Evolutionary conservation across 2,797 vertebrate genomes (phyloP), one percentile per base, ranked within the genome.

Genomic region (Gymnocypris eckloni): DNA sequence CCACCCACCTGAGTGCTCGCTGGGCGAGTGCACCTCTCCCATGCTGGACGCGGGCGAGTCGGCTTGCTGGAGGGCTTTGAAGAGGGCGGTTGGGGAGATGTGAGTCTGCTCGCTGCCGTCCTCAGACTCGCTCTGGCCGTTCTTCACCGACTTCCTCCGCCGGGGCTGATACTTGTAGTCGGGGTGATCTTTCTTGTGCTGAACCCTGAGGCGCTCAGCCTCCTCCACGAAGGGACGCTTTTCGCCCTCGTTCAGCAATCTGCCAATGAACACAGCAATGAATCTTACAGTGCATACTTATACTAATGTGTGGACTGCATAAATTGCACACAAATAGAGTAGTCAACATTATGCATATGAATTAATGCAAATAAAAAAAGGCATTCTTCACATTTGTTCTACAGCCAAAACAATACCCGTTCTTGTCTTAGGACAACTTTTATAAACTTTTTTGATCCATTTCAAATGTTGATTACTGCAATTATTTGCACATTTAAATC

Each of bases 161-260:
- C 98, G 92, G 0, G 98, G 98, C 93, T 99, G 98, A 94, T 99
- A 99, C 86, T 99, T 99, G 95, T 98, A 99, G 92, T 99, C 97
- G 0, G 97, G 97, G 82, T 99, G 98, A 91, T 99, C 98, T 89
- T 98, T 99, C 95, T 99, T 99, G 95, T 99, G 98, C 92, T 99
- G 98, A 88, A 99, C 97, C 59, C 98, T 95, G 89, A 99, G 96
- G 87, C 98, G 94, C 93, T 99, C 98, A 0, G 98, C 98, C 92
- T 99, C 98, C 77, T 99, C 98, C 90, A 99, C 97, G 67, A 99
- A 99, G 25, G 98, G 98, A 81, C 98, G 95, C 92, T 99, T 99
- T 92, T 99, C 98, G 0, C 96, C 96, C 86, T 99, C 98, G 2
- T 98, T 99, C 69, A 99, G 94, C 86, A 99, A 94, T 89, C 97